phyloP scores from a whole-genome alignment of 1,140 invertebrate genomes.

The Drosophila funebris region DNA sequence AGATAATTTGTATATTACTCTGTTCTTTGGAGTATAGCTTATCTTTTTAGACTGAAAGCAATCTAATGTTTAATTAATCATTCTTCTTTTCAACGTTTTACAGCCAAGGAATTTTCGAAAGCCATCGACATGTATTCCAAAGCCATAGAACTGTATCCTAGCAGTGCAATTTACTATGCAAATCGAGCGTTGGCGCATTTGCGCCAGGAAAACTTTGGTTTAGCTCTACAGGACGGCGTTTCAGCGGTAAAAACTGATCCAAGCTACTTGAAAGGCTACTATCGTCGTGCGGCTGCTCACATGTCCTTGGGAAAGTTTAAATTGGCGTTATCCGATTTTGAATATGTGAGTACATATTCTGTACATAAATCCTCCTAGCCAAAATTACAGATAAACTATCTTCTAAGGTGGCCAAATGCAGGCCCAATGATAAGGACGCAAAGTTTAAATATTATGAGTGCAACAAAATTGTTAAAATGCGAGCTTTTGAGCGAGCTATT shows the following conservation, averaged over 20 bases:
- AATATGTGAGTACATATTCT: conserved; percentile 89
- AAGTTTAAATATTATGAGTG: conserved; percentile 97
- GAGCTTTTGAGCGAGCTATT: conserved; percentile 99
- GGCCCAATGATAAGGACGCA: conserved; percentile 97
- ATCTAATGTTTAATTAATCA: background rate
- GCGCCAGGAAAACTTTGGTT: conserved; percentile 96
- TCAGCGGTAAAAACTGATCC: conserved; percentile 95
- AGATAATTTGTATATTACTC: conserved; percentile 47
- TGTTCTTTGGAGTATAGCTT: background rate
- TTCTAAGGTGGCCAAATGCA: conserved; percentile 88
- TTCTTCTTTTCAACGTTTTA: background rate
- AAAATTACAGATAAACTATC: conserved; percentile 17
- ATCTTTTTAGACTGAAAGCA: background rate
- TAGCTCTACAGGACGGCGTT: conserved; percentile 95
- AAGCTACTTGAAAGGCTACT: conserved; percentile 96
- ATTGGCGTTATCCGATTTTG: conserved; percentile 97
- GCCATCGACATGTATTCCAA: conserved; percentile 96
- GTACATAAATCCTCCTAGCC: too few species aligned
- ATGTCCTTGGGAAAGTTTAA: conserved; percentile 99
- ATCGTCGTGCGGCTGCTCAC: conserved; percentile 96
- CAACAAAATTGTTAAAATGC: conserved; percentile 96
- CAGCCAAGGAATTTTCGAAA: conserved; percentile 94
- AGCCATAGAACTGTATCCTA: conserved; percentile 95
- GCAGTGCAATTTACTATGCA: conserved; percentile 93
- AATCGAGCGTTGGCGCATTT: conserved; percentile 98